Percentiles rank a stretch among this genome's conserved stretches.
These are phyloP conservation scores for Rousettus leschenaultii DNA, from an alignment of 2,113 vertebrate genomes.

Conservation along the genomic window DNA sequence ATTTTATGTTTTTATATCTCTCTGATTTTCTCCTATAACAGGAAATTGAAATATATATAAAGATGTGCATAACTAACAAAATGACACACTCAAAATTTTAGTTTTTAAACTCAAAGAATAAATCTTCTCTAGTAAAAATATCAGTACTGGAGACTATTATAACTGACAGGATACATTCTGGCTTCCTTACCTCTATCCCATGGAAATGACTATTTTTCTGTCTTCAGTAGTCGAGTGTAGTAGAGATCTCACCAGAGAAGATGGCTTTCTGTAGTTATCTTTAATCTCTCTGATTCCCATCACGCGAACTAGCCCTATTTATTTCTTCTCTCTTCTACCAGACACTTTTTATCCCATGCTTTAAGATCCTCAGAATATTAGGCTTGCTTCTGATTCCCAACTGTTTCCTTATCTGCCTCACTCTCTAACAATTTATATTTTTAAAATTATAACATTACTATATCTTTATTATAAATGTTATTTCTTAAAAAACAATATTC, in stretches of 20 bases:
- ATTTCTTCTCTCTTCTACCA: neutral
- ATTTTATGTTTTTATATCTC: neutral
- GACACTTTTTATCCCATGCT: neutral
- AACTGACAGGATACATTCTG: neutral
- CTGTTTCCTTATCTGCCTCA: neutral
- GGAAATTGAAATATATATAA: neutral
- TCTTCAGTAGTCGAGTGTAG: too few relatives aligned
- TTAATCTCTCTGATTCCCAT: neutral
- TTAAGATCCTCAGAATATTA: neutral
- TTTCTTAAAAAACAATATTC: neutral
- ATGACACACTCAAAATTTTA: neutral
- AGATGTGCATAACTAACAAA: neutral
- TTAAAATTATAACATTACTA: neutral
- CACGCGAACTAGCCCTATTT: neutral
- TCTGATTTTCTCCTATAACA: neutral
- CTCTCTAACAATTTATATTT: neutral
- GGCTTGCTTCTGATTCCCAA: neutral
- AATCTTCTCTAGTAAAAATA: neutral
- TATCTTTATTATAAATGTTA: neutral
- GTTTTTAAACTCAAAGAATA: neutral
- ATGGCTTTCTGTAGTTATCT: neutral
- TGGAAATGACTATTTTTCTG: neutral
- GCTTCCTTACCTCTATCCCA: accelerated
- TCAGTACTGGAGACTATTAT: neutral
- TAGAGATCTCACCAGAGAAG: neutral